Evolutionary conservation across 92 coral and sea anemone species (phyloP).

Genomic region (Bergia sp.): DNA sequence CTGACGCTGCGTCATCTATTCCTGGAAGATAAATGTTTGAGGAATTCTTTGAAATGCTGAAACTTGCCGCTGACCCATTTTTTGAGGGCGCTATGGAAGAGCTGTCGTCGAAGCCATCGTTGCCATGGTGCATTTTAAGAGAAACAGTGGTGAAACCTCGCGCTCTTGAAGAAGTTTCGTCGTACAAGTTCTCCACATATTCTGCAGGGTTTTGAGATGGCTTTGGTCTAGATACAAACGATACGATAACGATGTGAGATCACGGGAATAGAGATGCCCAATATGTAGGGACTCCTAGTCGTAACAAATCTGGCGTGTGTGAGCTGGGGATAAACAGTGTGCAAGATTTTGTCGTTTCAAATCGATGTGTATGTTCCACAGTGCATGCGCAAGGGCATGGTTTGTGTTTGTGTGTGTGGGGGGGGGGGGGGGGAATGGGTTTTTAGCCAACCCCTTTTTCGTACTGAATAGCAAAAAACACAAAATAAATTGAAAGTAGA

Average conservation of each 20-base stretch:
- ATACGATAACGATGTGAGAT: background rate
- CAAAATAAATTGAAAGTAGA: too few relatives aligned
- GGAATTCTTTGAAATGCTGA: constrained; percentile 30
- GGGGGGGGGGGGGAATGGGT: too few relatives aligned
- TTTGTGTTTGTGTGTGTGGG: too few relatives aligned
- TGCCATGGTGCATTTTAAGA: background rate
- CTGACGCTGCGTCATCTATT: constrained; percentile 45
- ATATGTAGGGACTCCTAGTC: too few relatives aligned
- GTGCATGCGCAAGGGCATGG: too few relatives aligned
- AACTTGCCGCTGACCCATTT: constrained; percentile 4
- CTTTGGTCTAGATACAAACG: constrained; percentile 25
- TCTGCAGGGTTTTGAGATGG: constrained; percentile 33
- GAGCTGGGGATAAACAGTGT: too few relatives aligned
- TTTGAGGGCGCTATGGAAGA: constrained; percentile 4
- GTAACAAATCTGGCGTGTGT: too few relatives aligned
- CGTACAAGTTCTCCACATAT: constrained; percentile 37
- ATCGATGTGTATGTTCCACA: too few relatives aligned
- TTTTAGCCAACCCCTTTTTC: too few relatives aligned
- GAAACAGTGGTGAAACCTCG: background rate
- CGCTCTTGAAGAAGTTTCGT: constrained; percentile 15
- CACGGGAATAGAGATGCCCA: too few relatives aligned
- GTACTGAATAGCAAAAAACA: too few relatives aligned
- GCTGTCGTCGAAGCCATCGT: constrained; percentile 21
- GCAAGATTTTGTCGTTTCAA: too few relatives aligned
- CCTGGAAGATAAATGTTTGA: constrained; percentile 41